Percentiles rank a stretch among this genome's conserved stretches.
phyloP scores from a whole-genome alignment of 2,113 vertebrate genomes.

The Lutjanus erythropterus region DNA sequence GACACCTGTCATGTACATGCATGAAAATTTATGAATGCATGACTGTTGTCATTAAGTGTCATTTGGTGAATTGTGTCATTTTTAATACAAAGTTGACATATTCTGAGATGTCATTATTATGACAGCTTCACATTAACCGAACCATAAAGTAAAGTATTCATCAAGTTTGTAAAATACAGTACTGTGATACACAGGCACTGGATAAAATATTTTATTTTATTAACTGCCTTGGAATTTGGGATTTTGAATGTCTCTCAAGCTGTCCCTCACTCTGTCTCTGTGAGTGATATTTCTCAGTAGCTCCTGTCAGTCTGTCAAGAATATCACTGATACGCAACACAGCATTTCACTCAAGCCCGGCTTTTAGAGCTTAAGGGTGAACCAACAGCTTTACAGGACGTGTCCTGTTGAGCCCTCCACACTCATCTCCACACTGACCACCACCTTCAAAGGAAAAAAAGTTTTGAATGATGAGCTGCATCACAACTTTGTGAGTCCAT shows the following conservation, averaged over 20 bases:
- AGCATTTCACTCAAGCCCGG: slow-evolving; percentile 54
- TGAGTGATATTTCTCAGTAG: slow-evolving; percentile 49
- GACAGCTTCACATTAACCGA: too few relatives aligned
- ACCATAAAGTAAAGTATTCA: too few relatives aligned
- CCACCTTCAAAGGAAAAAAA: slow-evolving; percentile 19
- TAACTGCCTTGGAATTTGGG: slow-evolving; percentile 14
- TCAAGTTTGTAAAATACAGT: too few relatives aligned
- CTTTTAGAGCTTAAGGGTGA: slow-evolving; percentile 43
- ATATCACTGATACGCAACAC: slow-evolving; percentile 44
- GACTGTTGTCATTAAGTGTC: too few relatives aligned
- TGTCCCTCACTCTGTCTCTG: slow-evolving; percentile 46
- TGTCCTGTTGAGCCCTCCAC: slow-evolving; percentile 27
- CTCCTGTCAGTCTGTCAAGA: slow-evolving; percentile 61
- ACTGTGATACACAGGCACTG: not conserved
- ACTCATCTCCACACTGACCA: slow-evolving; percentile 3
- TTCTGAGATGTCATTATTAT: too few relatives aligned
- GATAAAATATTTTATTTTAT: slow-evolving; percentile 8
- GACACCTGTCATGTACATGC: too few relatives aligned
- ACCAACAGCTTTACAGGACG: slow-evolving; percentile 31
- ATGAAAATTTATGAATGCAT: too few relatives aligned
- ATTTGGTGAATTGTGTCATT: too few relatives aligned
- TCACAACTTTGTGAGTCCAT: slow-evolving; percentile 22
- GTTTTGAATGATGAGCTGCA: slow-evolving; percentile 38
- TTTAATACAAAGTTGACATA: too few relatives aligned
- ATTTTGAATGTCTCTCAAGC: slow-evolving; percentile 24